Base-by-base conservation (phyloP, 2,797 vertebrate species). In the Platalea minor region DNA sequence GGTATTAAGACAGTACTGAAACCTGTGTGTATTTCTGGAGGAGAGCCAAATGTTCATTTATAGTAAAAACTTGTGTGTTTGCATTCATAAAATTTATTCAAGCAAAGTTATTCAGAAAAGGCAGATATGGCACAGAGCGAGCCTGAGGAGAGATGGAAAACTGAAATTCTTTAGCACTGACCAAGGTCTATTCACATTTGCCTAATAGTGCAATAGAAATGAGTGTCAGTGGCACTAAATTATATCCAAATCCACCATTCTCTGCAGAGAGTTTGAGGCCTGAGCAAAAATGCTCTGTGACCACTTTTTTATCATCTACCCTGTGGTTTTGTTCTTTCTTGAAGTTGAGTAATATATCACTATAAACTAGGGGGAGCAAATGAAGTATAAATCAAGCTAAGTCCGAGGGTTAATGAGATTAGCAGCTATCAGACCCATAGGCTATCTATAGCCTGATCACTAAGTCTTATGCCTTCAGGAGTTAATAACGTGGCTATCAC, bases 401-500 rank as follows among this genome's bases (percentile, higher is more conserved):
- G 0, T 79, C 89, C 3, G 10, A 82, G 56, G n/a, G 69, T 93
- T 95, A 93, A 89, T 85, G 64, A 85, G 86, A 93, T 93, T 79
- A 93, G 41, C 33, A 89, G 54, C 64, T 74, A 63, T 77, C 70
- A 93, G 79, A 84, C 31, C 48, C 43, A 33, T 23, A 67, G 70
- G 46, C 83, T 95, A 82, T 88, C 88, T 86, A 88, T 76, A 93
- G 94, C 73, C 54, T 85, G 74, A 46, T 45, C 74, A 79, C 59
- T 67, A 76, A 90, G n/a, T 25, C 67, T 91, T 88, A 73, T 43
- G 67, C 24, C 56, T 72, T 87, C 43, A 53, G 86, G 60, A 93
- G 26, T 93, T 92, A 89, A 90, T 87, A 81, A 79, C 63, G 56
- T 46, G 46, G 25, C 35, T 83, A 61, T 48, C 46, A 76, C 51